Evolutionary conservation across 2,888 invertebrate genomes (phyloP), one percentile per base, ranked within the genome.

Genomic region (Thymelicus lineola): DNA sequence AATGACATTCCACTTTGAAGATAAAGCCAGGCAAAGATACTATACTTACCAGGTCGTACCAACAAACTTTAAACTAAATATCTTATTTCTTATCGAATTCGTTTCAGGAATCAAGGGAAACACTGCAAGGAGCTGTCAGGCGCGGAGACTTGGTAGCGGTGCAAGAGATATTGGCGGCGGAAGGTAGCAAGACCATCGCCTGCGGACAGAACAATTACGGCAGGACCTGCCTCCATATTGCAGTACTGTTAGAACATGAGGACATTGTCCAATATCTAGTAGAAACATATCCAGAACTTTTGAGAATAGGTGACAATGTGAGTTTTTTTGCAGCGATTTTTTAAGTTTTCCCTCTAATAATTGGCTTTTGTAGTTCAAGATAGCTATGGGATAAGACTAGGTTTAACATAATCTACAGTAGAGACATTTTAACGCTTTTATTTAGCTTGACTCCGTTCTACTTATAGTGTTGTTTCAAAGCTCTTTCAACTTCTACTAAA

Each of bases 261-360:
- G 97, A 97, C 70, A 95, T 98, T 36, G 97, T 97, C 0, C 96
- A 96, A 72, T 96, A 96, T 80, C 91, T 99, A 69, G 96, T 96
- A 0, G 95, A 95, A 73, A 94, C 94, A 45, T 97, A 95, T 83
- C 96, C 97, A 0, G 96, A 97, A 75, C 95, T 97, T 0, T 86
- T 98, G 46, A 95, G 95, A 71, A 93, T 97, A 70, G 97, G 97
- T 14, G 98, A 98, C 86, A 98, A 98, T 87, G 98, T 98, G 88
- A 95, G 96, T 82, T 48, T 36, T 55, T n/a, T n/a, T n/a, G n/a
- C n/a, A n/a, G n/a, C n/a, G n/a, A n/a, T n/a, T n/a, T n/a, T n/a
- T n/a, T n/a, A n/a, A n/a, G n/a, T n/a, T n/a, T n/a, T n/a, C n/a
- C n/a, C n/a, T n/a, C n/a, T n/a, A n/a, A n/a, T n/a, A n/a, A n/a